These are phyloP conservation scores for Aphodius granarius DNA, from an alignment of 2,888 invertebrate genomes.

Conservation along the genomic window DNA sequence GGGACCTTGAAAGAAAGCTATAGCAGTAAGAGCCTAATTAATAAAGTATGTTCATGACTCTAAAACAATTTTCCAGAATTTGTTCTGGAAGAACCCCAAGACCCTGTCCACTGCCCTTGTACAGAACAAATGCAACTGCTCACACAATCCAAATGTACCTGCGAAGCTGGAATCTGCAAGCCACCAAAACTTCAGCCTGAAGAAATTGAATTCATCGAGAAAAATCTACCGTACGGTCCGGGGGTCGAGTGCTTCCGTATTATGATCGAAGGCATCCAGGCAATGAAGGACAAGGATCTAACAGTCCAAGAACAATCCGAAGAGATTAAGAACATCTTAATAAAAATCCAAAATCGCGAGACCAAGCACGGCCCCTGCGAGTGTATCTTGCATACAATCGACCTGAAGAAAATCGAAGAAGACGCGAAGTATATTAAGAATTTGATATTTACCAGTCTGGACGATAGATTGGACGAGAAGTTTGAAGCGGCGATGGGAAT, in stretches of 20 bases:
- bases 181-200: not conserved
- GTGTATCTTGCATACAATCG: constrained; percentile 15
- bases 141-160: constrained; percentile 5
- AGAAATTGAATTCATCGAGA: constrained; percentile 2
- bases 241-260: constrained; percentile 11
- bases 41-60: not conserved
- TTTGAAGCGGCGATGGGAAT: not conserved
- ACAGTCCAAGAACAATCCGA: not conserved
- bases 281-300: constrained; percentile 8
- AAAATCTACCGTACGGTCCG: constrained; percentile 6
- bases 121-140: not conserved
- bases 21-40: not conserved
- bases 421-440: constrained; percentile 10
- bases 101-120: constrained; percentile 4
- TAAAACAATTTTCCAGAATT: not conserved
- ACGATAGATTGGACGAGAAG: constrained; percentile 8
- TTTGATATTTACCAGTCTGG: constrained; percentile 4
- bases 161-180: constrained; percentile 14
- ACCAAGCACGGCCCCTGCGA: constrained; percentile 8
- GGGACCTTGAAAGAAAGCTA: constrained; percentile 1
- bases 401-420: not conserved
- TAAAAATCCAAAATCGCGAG: constrained; percentile 8
- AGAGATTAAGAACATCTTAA: constrained; percentile 8
- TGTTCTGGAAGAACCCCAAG: constrained; percentile 1
- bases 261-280: not conserved